Evolutionary conservation across 2,113 vertebrate species (phyloP).

Genomic region (Diphyllodes magnificus): DNA sequence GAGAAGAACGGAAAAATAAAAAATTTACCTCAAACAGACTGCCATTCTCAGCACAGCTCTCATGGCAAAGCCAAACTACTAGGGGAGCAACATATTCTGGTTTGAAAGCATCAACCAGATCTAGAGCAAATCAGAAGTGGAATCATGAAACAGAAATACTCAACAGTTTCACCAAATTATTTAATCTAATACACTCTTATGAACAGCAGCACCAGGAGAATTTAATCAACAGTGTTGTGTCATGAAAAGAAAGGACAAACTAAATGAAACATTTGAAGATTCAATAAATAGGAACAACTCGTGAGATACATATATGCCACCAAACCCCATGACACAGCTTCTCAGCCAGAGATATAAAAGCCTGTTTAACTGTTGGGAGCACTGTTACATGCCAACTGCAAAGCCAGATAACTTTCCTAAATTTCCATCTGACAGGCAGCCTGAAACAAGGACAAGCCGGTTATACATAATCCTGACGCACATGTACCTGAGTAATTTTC

Average conservation of each 20-base stretch:
- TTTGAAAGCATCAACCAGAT: slow-evolving; percentile 84
- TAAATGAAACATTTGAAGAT: background rate
- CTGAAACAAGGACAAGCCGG: background rate
- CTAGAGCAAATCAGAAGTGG: slow-evolving; percentile 59
- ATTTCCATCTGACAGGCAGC: background rate
- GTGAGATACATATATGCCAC: accelerated
- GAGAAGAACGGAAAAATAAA: background rate
- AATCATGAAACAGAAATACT: background rate
- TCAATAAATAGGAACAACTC: accelerated
- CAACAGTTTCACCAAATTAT: background rate
- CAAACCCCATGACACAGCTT: background rate
- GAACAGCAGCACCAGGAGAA: background rate
- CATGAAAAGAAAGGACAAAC: background rate
- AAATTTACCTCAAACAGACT: slow-evolving; percentile 89
- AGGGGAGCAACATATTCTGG: slow-evolving; percentile 90
- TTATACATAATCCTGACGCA: accelerated
- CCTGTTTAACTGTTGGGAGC: background rate
- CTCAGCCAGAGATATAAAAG: background rate
- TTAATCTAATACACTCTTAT: background rate
- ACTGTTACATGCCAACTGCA: background rate
- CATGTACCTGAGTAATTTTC: background rate
- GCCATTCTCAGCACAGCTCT: slow-evolving; percentile 90
- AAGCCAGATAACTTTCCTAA: background rate
- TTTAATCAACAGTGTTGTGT: background rate
- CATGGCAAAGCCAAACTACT: slow-evolving; percentile 94